Evolutionary conservation across 2,113 vertebrate genomes (phyloP).

Genomic region (Tricholaema leucomelas): DNA sequence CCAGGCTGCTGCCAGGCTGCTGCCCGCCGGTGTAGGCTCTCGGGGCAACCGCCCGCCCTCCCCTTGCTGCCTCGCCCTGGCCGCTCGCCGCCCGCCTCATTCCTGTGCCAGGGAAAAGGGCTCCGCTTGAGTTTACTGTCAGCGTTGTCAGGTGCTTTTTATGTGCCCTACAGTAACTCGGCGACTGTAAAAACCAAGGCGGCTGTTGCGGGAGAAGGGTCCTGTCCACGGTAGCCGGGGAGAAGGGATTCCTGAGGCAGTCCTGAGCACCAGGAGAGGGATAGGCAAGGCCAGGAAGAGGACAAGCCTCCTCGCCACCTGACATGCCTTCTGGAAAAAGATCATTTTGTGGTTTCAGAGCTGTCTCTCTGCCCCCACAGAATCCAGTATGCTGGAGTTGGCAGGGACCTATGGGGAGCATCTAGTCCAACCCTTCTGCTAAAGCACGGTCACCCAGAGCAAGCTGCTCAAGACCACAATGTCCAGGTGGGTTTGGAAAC

Average conservation of each 20-base stretch:
- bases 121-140: not conserved
- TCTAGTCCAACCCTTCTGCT: too few relatives aligned
- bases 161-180: not conserved
- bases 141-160: not conserved
- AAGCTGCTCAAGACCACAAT: too few relatives aligned
- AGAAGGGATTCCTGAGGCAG: fast-evolving
- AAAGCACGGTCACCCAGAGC: too few relatives aligned
- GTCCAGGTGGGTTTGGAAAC: too few relatives aligned
- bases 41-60: not conserved
- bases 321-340: not conserved
- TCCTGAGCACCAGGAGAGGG: not conserved
- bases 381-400: too few relatives aligned
- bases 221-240: not conserved
- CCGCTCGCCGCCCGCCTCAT: not conserved
- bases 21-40: not conserved
- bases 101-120: not conserved
- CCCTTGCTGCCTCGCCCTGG: not conserved
- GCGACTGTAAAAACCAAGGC: not conserved
- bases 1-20: slow-evolving; percentile 50
- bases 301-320: not conserved
- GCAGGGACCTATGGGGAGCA: too few relatives aligned
- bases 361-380: not conserved
- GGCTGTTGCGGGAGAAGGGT: not conserved
- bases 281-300: not conserved
- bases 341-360: not conserved